Conservation (phyloP, 2,113 vertebrate species). For the Haemorhous mexicanus region DNA sequence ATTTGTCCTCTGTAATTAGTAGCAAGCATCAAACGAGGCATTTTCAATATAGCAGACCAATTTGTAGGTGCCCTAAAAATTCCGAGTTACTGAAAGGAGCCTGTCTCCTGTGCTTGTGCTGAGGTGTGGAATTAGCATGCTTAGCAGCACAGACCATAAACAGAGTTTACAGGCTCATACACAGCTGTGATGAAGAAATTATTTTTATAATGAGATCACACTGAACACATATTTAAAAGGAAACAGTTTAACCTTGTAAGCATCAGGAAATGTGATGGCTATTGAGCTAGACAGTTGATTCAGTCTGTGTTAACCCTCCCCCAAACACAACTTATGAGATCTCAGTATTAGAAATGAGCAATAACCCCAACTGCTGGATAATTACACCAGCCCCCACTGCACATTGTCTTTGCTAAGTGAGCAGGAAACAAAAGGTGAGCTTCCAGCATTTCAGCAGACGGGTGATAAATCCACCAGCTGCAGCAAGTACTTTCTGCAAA, state of each 20-base stretch:
- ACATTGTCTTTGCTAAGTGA: slow-evolving; percentile 21
- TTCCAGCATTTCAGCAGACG: slow-evolving; percentile 33
- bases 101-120: neutral
- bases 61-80: neutral
- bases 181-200: neutral
- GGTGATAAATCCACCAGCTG: slow-evolving; percentile 67
- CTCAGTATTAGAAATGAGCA: neutral
- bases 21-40: neutral
- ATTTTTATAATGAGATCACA: neutral
- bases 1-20: neutral
- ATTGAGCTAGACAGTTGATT: neutral
- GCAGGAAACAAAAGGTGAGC: slow-evolving; percentile 68
- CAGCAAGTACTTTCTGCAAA: slow-evolving; percentile 49
- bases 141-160: neutral
- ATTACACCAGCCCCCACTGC: neutral
- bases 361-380: neutral
- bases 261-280: neutral
- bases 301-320: neutral
- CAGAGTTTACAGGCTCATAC: neutral
- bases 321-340: neutral
- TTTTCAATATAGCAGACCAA: neutral
- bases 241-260: slow-evolving; percentile 5
- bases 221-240: neutral
- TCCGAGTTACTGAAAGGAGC: neutral
- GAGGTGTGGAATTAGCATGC: neutral